A percentile compares a stretch with the other conserved stretches of the same genome.
Evolutionary conservation across 2,797 vertebrate genomes (phyloP).

Genomic region (Scleropages formosus): DNA sequence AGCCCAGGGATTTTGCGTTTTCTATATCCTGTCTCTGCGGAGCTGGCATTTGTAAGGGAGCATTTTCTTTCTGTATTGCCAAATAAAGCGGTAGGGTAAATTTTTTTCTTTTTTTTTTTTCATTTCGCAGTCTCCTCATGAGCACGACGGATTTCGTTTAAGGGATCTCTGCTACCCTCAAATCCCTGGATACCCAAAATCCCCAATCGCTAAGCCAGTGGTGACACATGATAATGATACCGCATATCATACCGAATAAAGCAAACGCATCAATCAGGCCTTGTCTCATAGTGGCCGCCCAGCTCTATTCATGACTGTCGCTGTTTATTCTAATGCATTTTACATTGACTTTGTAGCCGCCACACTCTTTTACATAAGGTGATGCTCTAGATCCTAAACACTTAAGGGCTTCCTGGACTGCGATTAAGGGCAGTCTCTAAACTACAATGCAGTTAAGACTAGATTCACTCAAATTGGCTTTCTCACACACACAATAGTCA

Average conservation of each 20-base stretch:
- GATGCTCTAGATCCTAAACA: too few species aligned
- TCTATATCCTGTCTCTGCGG: not conserved
- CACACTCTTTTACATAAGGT: too few species aligned
- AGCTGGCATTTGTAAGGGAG: not conserved
- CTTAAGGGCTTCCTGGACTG: too few species aligned
- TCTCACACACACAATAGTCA: too few species aligned
- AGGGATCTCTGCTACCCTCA: not conserved
- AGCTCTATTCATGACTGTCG: too few species aligned
- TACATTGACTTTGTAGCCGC: too few species aligned
- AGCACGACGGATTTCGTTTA: not conserved
- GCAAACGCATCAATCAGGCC: not conserved
- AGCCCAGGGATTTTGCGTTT: not conserved
- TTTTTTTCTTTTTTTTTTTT: not conserved
- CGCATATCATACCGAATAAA: not conserved
- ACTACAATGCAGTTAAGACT: too few species aligned
- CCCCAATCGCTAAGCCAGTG: not conserved
- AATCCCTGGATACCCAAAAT: not conserved
- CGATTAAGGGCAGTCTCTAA: too few species aligned
- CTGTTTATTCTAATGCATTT: too few species aligned
- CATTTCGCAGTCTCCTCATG: too few species aligned
- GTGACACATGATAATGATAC: conserved; percentile 2
- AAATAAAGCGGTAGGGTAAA: not conserved
- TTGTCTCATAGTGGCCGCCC: not conserved
- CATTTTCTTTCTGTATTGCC: not conserved
- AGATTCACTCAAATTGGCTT: too few species aligned